Evolutionary conservation across 2,888 invertebrate species (phyloP).

Genomic region (Scotopteryx bipunctaria): DNA sequence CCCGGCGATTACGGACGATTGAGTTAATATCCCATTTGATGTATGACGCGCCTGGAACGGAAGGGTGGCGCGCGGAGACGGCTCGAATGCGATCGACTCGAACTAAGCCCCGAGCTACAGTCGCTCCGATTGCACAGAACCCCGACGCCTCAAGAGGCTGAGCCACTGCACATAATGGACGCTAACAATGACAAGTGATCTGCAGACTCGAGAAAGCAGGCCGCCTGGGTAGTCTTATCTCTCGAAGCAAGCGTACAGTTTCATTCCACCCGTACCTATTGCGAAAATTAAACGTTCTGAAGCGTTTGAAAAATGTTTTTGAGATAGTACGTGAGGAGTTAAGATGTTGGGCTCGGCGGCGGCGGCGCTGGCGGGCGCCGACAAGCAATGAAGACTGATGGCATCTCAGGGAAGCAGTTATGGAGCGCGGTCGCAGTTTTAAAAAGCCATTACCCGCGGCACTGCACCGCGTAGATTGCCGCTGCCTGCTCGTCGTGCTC

Average conservation of each 20-base stretch:
- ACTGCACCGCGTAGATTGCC: slow-evolving; percentile 79
- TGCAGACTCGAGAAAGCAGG: slow-evolving; percentile 5
- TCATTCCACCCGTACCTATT: slow-evolving; percentile 10
- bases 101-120: slow-evolving; percentile 49
- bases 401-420: slow-evolving; percentile 80
- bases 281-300: slow-evolving; percentile 55
- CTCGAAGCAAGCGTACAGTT: slow-evolving; percentile 18
- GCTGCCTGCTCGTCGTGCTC: slow-evolving; percentile 60
- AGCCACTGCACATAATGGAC: slow-evolving; percentile 20
- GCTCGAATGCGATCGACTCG: slow-evolving; percentile 49
- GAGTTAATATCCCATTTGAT: slow-evolving; percentile 76
- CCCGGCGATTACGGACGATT: slow-evolving; percentile 72
- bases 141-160: slow-evolving; percentile 28
- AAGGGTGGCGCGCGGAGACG: slow-evolving; percentile 59
- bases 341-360: slow-evolving; percentile 64
- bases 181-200: slow-evolving; percentile 33
- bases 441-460: slow-evolving; percentile 82
- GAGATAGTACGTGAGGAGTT: slow-evolving; percentile 72
- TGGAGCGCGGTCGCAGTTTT: slow-evolving; percentile 84
- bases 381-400: slow-evolving; percentile 84
- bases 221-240: slow-evolving; percentile 13
- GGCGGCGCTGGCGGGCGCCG: slow-evolving; percentile 72
- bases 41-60: slow-evolving; percentile 64
- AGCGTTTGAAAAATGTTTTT: slow-evolving; percentile 62
- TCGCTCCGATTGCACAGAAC: slow-evolving; percentile 39